Percentiles rank a stretch among this genome's conserved stretches.
These are phyloP conservation scores for Drosophila infuscata DNA, from an alignment of 2,888 invertebrate species.

Conservation along the genomic window DNA sequence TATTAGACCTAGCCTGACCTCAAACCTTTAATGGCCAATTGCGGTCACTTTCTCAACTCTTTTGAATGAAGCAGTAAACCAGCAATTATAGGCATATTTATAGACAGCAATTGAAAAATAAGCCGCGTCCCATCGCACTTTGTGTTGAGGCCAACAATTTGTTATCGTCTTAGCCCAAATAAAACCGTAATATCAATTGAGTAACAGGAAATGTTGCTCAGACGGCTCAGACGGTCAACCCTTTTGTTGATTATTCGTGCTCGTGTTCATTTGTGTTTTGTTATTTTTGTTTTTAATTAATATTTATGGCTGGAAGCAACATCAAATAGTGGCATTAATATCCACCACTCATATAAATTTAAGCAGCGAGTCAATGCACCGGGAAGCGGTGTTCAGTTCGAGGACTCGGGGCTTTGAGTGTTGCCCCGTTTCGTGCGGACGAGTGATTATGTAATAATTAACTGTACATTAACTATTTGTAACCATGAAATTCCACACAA, in stretches of 20 bases:
- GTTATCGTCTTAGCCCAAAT: slow-evolving; percentile 25
- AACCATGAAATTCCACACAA: slow-evolving; percentile 74
- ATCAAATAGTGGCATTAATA: slow-evolving; percentile 11
- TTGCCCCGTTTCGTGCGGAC: slow-evolving; percentile 54
- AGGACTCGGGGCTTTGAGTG: slow-evolving; percentile 21
- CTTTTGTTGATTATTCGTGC: slow-evolving; percentile 53
- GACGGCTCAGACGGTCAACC: slow-evolving; percentile 52
- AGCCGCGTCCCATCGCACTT: slow-evolving; percentile 19
- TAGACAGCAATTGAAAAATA: slow-evolving; percentile 40
- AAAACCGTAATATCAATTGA: slow-evolving; percentile 49
- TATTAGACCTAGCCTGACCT: neutral
- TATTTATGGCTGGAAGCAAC: slow-evolving; percentile 47
- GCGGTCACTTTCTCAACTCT: neutral
- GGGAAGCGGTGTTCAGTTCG: slow-evolving; percentile 15
- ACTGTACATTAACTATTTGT: slow-evolving; percentile 81
- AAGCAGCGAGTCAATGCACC: slow-evolving; percentile 64
- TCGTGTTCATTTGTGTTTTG: slow-evolving; percentile 10
- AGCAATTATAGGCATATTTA: slow-evolving; percentile 21
- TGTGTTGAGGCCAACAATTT: slow-evolving; percentile 11
- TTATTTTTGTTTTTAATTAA: slow-evolving; percentile 45
- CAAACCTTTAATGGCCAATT: neutral
- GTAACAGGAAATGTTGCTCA: slow-evolving; percentile 44
- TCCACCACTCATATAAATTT: slow-evolving; percentile 11
- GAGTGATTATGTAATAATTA: slow-evolving; percentile 80
- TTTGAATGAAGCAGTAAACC: neutral